Evolutionary conservation across 2,888 invertebrate genomes (phyloP).

Genomic region (Netelia inedita): DNA sequence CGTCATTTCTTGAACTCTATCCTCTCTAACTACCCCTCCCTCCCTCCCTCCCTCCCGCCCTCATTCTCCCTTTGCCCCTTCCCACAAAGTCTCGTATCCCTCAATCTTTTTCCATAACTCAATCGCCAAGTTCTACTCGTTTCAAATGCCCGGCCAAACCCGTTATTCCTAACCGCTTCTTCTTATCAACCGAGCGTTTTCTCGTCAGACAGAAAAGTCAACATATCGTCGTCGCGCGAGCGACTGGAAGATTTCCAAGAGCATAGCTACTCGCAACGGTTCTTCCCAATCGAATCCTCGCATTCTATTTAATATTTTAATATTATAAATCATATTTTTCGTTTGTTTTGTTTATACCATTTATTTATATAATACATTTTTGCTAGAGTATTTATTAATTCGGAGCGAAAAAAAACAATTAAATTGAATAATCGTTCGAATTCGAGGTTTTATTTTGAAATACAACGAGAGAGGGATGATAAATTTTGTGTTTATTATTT

Average conservation of each 20-base stretch:
- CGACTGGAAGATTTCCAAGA: conserved; percentile 68
- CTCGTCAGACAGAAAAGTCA: conserved; percentile 63
- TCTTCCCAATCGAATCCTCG: conserved; percentile 14
- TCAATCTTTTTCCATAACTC: background rate
- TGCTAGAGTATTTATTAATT: no score
- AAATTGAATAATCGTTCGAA: no score
- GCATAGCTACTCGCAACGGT: conserved; percentile 5
- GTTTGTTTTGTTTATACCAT: no score
- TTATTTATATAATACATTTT: no score
- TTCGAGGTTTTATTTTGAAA: no score
- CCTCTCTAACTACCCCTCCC: background rate
- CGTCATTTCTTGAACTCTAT: conserved; percentile 10
- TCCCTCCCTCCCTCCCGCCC: background rate
- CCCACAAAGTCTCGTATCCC: background rate
- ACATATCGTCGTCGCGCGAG: conserved; percentile 50
- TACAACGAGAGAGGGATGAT: no score
- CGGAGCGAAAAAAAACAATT: no score
- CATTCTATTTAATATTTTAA: background rate
- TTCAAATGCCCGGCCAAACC: conserved; percentile 23
- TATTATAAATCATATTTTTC: background rate
- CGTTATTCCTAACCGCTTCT: conserved; percentile 35
- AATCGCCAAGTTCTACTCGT: background rate
- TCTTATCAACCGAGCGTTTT: conserved; percentile 59
- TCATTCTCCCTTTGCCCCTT: conserved; percentile 6
- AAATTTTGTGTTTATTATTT: no score